Conservation (phyloP, 2,113 vertebrate species). For the Notarius lentiginosus region DNA sequence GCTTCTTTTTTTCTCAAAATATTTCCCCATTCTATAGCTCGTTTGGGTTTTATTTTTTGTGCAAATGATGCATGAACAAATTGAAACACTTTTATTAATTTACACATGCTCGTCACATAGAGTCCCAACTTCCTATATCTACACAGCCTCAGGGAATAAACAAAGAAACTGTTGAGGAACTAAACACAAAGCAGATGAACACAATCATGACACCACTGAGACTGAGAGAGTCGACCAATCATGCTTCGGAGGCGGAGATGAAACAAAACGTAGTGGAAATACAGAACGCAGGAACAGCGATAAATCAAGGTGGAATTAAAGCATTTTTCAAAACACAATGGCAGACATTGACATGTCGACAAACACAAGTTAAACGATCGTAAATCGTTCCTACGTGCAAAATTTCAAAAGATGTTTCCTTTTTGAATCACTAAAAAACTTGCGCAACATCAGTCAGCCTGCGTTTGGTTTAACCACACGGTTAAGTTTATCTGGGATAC, state of each 20-base stretch:
- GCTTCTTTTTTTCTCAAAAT: too few species aligned
- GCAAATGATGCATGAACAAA: too few species aligned
- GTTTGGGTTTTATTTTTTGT: too few species aligned
- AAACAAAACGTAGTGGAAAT: background rate
- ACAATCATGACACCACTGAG: background rate
- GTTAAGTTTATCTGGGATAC: background rate
- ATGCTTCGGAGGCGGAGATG: background rate
- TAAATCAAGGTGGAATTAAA: background rate
- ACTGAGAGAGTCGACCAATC: background rate
- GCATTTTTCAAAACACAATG: background rate
- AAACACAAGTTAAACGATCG: background rate
- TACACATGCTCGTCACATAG: too few species aligned
- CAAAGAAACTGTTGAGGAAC: background rate
- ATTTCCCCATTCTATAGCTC: too few species aligned
- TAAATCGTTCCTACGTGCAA: too few species aligned
- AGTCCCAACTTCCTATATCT: too few species aligned
- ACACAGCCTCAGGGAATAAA: background rate
- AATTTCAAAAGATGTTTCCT: background rate
- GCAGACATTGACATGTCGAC: background rate
- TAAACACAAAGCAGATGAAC: background rate
- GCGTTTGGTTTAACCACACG: background rate
- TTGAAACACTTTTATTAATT: too few species aligned
- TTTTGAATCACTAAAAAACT: background rate
- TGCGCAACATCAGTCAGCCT: background rate
- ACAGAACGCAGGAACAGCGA: fast-evolving